phyloP scores from a whole-genome alignment of 23 tunicate species.

The Diplosoma virens region DNA sequence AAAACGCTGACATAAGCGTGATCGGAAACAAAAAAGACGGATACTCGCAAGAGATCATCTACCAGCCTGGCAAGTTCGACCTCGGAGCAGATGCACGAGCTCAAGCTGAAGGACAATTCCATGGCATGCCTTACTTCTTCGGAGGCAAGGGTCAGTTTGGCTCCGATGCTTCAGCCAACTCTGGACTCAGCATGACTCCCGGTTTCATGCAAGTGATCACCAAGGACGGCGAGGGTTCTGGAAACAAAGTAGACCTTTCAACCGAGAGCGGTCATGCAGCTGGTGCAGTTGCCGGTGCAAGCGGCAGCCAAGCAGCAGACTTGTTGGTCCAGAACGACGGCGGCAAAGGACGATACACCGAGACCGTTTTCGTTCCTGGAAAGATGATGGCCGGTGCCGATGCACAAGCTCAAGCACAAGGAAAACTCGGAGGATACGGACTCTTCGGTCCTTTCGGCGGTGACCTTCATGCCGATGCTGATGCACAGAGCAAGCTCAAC shows the following conservation, averaged over 20 bases:
- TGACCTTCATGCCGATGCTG: background rate
- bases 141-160: background rate
- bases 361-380: background rate
- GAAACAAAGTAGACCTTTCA: background rate
- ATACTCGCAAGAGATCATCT: conserved; percentile 19
- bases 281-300: background rate
- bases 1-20: conserved; percentile 12
- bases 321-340: background rate
- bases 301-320: conserved; percentile 8
- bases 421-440: conserved; percentile 4
- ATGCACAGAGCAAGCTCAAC: background rate
- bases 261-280: background rate
- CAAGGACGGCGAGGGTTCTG: conserved; percentile 3
- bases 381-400: background rate
- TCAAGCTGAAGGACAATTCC: background rate
- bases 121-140: background rate
- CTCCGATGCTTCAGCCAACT: background rate
- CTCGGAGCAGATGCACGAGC: conserved; percentile 22
- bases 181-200: background rate
- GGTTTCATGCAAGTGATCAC: background rate
- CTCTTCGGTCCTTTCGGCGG: background rate
- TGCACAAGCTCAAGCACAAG: background rate
- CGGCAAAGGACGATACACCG: background rate
- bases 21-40: conserved; percentile 54
- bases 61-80: conserved; percentile 1